Conservation (phyloP, 2,888 invertebrate species). For the Rhogogaster chlorosoma region DNA sequence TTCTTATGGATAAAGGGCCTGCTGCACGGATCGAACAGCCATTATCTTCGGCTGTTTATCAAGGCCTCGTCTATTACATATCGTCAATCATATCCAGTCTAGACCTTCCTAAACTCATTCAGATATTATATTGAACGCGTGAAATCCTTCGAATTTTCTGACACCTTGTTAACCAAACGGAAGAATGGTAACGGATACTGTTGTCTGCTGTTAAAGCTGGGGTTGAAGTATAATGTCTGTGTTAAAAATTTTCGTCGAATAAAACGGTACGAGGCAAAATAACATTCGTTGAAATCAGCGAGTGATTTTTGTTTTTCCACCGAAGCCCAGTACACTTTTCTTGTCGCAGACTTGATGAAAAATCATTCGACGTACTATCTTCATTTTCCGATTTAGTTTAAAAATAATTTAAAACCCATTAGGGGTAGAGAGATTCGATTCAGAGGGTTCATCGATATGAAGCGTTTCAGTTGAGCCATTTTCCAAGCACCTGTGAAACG, state of each 20-base stretch:
- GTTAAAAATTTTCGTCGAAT: neutral
- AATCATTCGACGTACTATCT: neutral
- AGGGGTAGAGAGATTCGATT: neutral
- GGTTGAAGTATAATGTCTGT: neutral
- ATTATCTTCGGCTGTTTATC: conserved; percentile 39
- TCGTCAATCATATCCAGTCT: conserved; percentile 32
- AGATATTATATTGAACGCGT: neutral
- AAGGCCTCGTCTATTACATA: conserved; percentile 7
- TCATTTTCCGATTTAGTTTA: neutral
- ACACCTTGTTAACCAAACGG: neutral
- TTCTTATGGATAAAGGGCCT: neutral
- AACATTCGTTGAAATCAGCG: too few species aligned
- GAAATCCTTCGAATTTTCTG: conserved; percentile 1
- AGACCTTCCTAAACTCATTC: neutral
- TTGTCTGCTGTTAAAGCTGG: neutral
- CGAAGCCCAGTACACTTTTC: too few species aligned
- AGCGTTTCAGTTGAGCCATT: neutral
- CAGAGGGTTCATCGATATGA: neutral
- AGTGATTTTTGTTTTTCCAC: neutral
- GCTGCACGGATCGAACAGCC: conserved; percentile 24
- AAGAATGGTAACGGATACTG: neutral
- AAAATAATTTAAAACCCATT: neutral
- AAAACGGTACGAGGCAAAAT: neutral
- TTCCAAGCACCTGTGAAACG: conserved; percentile 17
- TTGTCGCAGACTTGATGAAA: too few species aligned